phyloP scores from a whole-genome alignment of 2,888 invertebrate species.

The Meteorus cinctellus region DNA sequence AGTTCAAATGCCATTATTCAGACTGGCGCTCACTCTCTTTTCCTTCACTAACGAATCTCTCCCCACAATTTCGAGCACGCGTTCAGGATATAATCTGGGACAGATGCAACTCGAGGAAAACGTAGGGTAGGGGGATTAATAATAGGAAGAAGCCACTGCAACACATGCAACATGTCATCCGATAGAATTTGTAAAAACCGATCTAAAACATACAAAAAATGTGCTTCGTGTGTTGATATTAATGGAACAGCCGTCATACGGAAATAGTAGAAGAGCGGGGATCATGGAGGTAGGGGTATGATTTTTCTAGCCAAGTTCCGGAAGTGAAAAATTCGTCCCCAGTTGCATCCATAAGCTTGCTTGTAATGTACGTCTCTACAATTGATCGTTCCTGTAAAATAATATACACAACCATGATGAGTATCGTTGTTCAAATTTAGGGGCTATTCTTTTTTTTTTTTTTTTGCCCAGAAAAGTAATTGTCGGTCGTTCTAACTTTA shows the following conservation, averaged over 20 bases:
- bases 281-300: neutral
- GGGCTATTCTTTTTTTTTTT: too few species aligned
- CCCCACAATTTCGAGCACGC: constrained; percentile 21
- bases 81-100: constrained; percentile 17
- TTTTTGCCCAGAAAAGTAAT: neutral
- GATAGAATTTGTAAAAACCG: neutral
- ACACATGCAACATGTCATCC: constrained; percentile 30
- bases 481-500: neutral
- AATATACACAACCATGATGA: too few species aligned
- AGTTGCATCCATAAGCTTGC: constrained; percentile 29
- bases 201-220: neutral
- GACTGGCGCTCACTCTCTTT: neutral
- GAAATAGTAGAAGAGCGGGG: neutral
- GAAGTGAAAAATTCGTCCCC: neutral
- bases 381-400: too few species aligned
- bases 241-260: neutral
- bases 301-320: too few species aligned
- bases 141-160: constrained; percentile 27
- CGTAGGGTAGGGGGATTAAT: neutral
- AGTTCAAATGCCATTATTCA: constrained; percentile 14
- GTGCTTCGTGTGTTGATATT: constrained; percentile 8
- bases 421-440: too few species aligned
- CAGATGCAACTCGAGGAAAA: neutral
- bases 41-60: neutral
- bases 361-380: neutral